Evolutionary conservation across 2,888 invertebrate genomes (phyloP), one percentile per base, ranked within the genome.

Genomic region (Microplitis deprimator): DNA sequence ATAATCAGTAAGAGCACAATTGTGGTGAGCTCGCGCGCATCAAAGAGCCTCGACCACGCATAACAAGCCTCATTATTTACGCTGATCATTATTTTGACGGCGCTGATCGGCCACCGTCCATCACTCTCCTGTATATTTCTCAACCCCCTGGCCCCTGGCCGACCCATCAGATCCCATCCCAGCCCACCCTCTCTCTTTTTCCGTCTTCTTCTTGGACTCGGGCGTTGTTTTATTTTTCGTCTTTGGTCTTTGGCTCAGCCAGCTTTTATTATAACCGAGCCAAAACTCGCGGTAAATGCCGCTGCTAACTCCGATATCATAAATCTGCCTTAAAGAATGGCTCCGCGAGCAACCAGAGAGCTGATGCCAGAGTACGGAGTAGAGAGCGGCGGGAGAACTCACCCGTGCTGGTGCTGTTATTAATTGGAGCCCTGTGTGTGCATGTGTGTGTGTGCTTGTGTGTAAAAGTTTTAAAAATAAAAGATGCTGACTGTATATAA

Each of bases 21-120:
- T 39, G 71, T 61, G 61, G 71, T 60, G 61, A 38, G 29, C 61
- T 71, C 17, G 39, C 29, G 73, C 73, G 64, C 62, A 65, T 65
- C 65, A 65, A 65, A 65, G 65, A 62, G 13, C 65, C 20, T 29
- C 20, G 20, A 65, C 29, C 65, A 65, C 38, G 65, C 80, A 82
- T 84, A 84, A 84, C 83, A 82, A 83, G 84, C 79, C 85, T 86
- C 86, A 87, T 87, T 85, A 87, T 87, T 87, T 87, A 87, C 86
- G 87, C 84, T 84, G 86, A 87, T 87, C 85, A 87, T 88, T 87
- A 88, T 88, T 88, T 86, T 87, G 87, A 88, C 87, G 87, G 86
- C 85, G 86, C 84, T 87, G 87, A 88, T 87, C 87, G 87, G 86
- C 85, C 87, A 87, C 86, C 87, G 88, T 88, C 87, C 87, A 87